Conservation (phyloP, 2,797 vertebrate genomes). For the Okamejei kenojei region DNA sequence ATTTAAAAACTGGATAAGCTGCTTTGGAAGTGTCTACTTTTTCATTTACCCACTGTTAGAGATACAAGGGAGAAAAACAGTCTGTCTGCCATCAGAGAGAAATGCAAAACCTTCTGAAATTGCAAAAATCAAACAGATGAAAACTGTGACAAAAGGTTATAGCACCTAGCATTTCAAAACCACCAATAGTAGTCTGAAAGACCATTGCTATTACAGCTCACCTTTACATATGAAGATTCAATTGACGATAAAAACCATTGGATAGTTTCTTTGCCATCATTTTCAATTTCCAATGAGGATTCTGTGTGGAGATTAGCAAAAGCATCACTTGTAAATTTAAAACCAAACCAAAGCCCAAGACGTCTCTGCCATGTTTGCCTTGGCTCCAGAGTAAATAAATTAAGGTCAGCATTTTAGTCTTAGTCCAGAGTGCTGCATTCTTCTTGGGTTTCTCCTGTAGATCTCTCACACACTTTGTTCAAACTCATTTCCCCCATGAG, state of each 20-base stretch:
- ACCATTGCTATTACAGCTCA: slow-evolving; percentile 46
- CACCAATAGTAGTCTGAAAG: too few species aligned
- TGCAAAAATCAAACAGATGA: background rate
- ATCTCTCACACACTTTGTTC: too few species aligned
- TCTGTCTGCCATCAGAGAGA: too few species aligned
- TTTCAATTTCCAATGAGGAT: slow-evolving; percentile 75
- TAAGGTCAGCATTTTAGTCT: background rate
- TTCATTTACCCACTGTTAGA: slow-evolving; percentile 70
- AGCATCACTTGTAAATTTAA: background rate
- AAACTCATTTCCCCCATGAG: background rate
- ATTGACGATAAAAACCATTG: slow-evolving; percentile 87
- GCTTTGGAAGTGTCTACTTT: slow-evolving; percentile 75
- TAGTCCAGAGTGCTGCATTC: background rate
- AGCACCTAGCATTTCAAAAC: background rate
- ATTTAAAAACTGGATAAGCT: slow-evolving; percentile 84
- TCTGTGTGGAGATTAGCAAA: slow-evolving; percentile 59
- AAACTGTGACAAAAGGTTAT: background rate
- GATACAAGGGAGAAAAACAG: slow-evolving; percentile 41
- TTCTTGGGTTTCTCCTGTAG: background rate
- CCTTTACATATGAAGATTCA: slow-evolving; percentile 89
- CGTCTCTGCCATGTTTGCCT: background rate
- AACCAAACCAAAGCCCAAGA: background rate
- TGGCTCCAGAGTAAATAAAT: background rate
- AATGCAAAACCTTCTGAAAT: background rate
- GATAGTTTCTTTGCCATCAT: slow-evolving; percentile 64